Evolutionary conservation across 2,888 invertebrate genomes (phyloP).

Genomic region (Andrena bicolor): DNA sequence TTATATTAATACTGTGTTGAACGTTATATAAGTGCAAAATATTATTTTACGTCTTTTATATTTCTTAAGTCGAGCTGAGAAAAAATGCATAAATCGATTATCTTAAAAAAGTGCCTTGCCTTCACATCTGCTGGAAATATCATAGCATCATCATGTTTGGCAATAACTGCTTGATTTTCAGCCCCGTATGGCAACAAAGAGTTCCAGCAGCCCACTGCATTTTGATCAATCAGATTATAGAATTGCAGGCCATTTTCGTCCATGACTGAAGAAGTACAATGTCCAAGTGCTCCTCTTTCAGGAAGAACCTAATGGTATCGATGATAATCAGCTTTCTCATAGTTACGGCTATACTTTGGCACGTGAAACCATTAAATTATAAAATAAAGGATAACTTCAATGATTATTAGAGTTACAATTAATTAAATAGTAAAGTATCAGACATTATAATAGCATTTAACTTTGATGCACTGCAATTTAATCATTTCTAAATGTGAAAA

Average conservation of each 20-base stretch:
- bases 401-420: too few relatives aligned
- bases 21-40: too few relatives aligned
- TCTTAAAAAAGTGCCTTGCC: constrained; percentile 82
- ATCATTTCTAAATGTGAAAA: too few relatives aligned
- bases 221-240: constrained; percentile 92
- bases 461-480: too few relatives aligned
- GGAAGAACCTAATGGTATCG: constrained; percentile 84
- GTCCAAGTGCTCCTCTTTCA: constrained; percentile 89
- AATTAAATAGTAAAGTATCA: too few relatives aligned
- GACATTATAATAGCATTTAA: too few relatives aligned
- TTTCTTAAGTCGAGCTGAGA: background rate
- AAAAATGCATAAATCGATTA: background rate
- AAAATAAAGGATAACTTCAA: too few relatives aligned
- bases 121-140: constrained; percentile 93
- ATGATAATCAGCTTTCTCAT: background rate
- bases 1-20: too few relatives aligned
- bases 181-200: constrained; percentile 88
- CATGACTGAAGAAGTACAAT: constrained; percentile 91
- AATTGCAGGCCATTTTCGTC: constrained; percentile 91
- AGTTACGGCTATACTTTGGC: background rate
- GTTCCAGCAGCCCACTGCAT: constrained; percentile 94
- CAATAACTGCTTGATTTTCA: constrained; percentile 89
- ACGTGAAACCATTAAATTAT: background rate
- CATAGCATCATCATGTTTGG: constrained; percentile 91
- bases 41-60: too few relatives aligned